A percentile compares a stretch with the other conserved stretches of the same genome.
Conservation (phyloP, 1,140 invertebrate species). For the Oncopodura yosiiana region DNA sequence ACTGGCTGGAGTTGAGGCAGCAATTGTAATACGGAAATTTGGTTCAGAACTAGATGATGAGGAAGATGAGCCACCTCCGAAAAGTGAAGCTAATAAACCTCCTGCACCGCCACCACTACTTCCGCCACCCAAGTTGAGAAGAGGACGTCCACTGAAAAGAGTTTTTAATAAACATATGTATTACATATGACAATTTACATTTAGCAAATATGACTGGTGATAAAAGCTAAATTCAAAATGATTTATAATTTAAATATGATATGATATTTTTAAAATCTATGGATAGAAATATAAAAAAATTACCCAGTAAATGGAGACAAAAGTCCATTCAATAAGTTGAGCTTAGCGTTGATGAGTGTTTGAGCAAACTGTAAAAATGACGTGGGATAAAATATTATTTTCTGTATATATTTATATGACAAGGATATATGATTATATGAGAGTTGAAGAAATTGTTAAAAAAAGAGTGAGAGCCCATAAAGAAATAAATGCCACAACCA, state of each 20-base stretch:
- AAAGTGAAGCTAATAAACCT: too few relatives aligned
- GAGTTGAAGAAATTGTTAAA: not conserved
- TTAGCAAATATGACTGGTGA: too few relatives aligned
- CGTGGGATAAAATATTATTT: not conserved
- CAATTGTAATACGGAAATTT: slow-evolving; percentile 33
- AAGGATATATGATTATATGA: not conserved
- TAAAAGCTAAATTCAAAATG: too few relatives aligned
- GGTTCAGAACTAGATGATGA: slow-evolving; percentile 28
- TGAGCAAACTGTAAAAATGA: slow-evolving; percentile 32
- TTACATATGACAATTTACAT: too few relatives aligned
- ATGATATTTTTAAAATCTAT: too few relatives aligned
- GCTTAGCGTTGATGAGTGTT: slow-evolving; percentile 33
- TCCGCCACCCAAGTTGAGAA: slow-evolving; percentile 29
- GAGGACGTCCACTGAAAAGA: slow-evolving; percentile 29
- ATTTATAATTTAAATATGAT: too few relatives aligned
- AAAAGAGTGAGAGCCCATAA: too few relatives aligned
- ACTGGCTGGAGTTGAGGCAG: slow-evolving; percentile 19
- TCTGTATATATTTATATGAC: not conserved
- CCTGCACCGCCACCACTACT: not conserved
- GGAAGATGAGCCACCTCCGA: not conserved
- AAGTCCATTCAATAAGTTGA: slow-evolving; percentile 34
- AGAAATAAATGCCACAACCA: too few relatives aligned
- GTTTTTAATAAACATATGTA: too few relatives aligned
- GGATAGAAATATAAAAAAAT: too few relatives aligned
- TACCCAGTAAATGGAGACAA: slow-evolving; percentile 35